phyloP scores from a whole-genome alignment of 2,797 vertebrate genomes.

The Neosilurus hyrtlii region DNA sequence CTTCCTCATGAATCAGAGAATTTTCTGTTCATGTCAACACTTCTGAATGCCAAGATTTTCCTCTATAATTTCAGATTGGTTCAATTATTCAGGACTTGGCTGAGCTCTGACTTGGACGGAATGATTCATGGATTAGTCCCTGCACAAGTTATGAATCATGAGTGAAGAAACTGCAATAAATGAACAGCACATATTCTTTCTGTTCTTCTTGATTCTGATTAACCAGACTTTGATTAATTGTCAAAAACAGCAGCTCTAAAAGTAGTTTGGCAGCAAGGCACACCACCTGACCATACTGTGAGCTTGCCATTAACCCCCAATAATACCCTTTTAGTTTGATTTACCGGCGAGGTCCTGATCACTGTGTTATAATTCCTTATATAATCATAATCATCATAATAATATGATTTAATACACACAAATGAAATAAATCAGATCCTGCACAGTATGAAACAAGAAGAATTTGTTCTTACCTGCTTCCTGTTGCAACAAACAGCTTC shows the following conservation, averaged over 20 bases:
- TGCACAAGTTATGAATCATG: not conserved
- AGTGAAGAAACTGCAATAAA: not conserved
- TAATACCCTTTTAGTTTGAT: no score
- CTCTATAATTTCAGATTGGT: not conserved
- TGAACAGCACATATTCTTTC: not conserved
- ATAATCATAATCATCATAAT: not conserved
- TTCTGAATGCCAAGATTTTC: not conserved
- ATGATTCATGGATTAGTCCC: constrained; percentile 4
- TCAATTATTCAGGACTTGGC: constrained; percentile 2
- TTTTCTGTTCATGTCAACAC: constrained; percentile 26
- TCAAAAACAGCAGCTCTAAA: not conserved
- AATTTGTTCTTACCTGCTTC: constrained; percentile 80
- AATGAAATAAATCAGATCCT: not conserved
- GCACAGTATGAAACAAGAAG: not conserved
- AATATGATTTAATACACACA: not conserved
- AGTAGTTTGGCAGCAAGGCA: not conserved
- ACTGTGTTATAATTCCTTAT: no score
- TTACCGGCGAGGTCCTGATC: no score
- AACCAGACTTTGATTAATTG: not conserved
- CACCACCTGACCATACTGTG: not conserved
- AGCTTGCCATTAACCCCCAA: no score
- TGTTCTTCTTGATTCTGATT: not conserved
- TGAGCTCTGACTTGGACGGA: not conserved
- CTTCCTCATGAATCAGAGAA: constrained; percentile 12
- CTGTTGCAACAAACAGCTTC: constrained; percentile 92